Base-by-base conservation (phyloP, 2,888 invertebrate genomes). In the Yponomeuta malinellus region DNA sequence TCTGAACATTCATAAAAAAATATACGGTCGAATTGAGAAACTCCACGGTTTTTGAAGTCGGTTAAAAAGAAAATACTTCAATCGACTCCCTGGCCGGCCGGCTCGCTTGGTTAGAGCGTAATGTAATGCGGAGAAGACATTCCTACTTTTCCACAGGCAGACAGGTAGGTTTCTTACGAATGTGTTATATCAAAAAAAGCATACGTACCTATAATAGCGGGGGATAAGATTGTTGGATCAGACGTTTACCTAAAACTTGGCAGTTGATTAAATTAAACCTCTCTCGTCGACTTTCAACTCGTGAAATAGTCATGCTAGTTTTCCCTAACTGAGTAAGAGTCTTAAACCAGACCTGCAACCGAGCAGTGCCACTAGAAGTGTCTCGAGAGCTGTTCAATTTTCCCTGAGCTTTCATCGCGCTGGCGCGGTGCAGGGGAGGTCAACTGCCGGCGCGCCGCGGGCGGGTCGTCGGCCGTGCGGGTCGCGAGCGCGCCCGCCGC, bases 391-490 rank as follows among this genome's bases (percentile, higher is more conserved):
- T 15, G 12, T 59, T 59, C 6, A 15, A 59, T 65, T 65, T 65
- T 65, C 65, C 33, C 33, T 33, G 65, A 37, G 43, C n/a, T 48
- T 48, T 23, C 65, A 65, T 70, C 69, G 72, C 64, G 23, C 70
- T 77, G 75, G 73, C 74, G 72, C 76, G 75, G 76, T 59, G 71
- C 73, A 72, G 74, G 77, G 74, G 83, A 82, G 89, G 89, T 90
- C 89, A 89, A 88, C 69, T 85, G 83, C 85, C 89, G 68, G 68
- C 48, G 68, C n/a, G 43, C 68, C 48, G 68, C 68, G 78, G 78
- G 80, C 80, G 83, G 89, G 88, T 88, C 88, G 88, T 83, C 84
- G 84, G 75, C 84, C 84, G 81, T 73, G 72, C 73, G 63, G 72
- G 71, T 71, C 77, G 73, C 79, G 78, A 75, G 74, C 72, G 71